Evolutionary conservation across 2,797 vertebrate genomes (phyloP).

Genomic region (Sebastes hopkinsi): DNA sequence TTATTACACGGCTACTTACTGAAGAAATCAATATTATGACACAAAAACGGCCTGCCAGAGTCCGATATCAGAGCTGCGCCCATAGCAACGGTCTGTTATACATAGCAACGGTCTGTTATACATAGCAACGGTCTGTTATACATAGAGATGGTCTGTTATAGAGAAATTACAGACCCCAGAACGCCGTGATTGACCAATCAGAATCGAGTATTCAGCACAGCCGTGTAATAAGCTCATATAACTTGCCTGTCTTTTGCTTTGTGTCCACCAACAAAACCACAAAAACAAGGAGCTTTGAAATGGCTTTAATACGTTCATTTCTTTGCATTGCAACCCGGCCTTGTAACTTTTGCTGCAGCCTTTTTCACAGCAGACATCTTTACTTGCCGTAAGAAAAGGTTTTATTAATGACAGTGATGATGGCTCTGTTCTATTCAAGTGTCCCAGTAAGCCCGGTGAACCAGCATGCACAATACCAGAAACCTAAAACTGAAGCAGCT

Average conservation of each 20-base stretch:
- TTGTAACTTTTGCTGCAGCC: neutral
- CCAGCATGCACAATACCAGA: neutral
- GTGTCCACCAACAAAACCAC: neutral
- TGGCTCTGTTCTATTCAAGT: neutral
- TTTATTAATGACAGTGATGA: neutral
- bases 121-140: too few relatives aligned
- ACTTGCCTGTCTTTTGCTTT: neutral
- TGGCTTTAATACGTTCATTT: fast-evolving
- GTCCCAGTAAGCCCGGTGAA: neutral
- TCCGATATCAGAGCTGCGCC: too few relatives aligned
- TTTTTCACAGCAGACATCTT: neutral
- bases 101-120: too few relatives aligned
- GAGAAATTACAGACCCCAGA: too few relatives aligned
- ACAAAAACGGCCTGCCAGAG: too few relatives aligned
- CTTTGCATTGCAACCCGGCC: neutral
- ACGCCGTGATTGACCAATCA: too few relatives aligned
- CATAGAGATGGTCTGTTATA: too few relatives aligned
- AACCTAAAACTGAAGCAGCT: neutral
- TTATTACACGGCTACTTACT: too few relatives aligned
- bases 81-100: too few relatives aligned
- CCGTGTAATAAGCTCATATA: neutral
- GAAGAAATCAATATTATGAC: too few relatives aligned
- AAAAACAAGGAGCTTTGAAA: neutral
- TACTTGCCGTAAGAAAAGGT: neutral
- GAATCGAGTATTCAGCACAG: too few relatives aligned